A percentile compares a stretch with the other conserved stretches of the same genome.
Evolutionary conservation across 1,140 invertebrate species (phyloP).

Genomic region (Procambarus virginalis): DNA sequence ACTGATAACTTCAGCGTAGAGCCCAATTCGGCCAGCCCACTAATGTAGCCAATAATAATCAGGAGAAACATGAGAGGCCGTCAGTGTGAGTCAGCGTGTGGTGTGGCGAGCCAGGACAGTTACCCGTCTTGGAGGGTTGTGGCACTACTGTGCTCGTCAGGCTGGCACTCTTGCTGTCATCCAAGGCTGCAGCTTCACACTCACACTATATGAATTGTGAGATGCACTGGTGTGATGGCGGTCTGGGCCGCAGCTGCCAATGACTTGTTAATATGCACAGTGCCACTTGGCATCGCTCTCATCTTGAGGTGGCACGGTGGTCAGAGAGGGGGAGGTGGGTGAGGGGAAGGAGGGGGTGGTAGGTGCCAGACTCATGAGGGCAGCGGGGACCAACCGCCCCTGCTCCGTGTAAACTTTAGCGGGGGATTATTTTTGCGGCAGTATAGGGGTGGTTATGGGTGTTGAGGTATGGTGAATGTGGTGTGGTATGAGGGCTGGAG

Average conservation of each 20-base stretch:
- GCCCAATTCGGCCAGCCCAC: background rate
- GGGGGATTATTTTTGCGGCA: background rate
- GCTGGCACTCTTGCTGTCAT: background rate
- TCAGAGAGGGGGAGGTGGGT: background rate
- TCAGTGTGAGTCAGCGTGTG: background rate
- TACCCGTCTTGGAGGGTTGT: background rate
- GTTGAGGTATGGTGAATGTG: background rate
- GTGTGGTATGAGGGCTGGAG: background rate
- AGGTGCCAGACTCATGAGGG: constrained; percentile 5
- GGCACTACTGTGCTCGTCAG: background rate
- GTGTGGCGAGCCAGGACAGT: background rate
- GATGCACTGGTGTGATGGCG: background rate
- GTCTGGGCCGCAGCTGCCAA: background rate
- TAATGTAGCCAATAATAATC: background rate
- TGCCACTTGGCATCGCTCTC: constrained; percentile 1
- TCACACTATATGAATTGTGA: background rate
- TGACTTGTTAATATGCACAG: background rate
- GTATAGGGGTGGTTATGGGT: background rate
- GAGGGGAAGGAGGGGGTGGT: background rate
- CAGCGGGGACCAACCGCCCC: background rate
- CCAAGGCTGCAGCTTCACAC: background rate
- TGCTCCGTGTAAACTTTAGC: background rate
- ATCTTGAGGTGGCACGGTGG: background rate
- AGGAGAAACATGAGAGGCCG: background rate
- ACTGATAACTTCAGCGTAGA: background rate